Evolutionary conservation across 2,113 vertebrate genomes (phyloP), one percentile per base, ranked within the genome.

Genomic region (Xiphophorus hellerii): DNA sequence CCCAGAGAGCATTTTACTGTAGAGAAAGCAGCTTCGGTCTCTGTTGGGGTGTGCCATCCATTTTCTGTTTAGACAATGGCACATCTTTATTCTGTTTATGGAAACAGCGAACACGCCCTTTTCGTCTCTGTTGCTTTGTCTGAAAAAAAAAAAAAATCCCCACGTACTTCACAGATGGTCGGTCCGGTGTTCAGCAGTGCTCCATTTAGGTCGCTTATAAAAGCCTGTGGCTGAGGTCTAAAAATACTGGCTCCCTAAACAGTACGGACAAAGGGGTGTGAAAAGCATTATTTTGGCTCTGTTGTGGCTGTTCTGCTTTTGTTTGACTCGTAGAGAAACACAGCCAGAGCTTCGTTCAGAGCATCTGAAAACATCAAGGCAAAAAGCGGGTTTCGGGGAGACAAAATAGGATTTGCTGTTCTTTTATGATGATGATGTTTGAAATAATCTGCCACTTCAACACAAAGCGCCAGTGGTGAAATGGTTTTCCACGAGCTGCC

Each of bases 81-180:
- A 37, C 30, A 7, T 68, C 63, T 62, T 72, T 15, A 68, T 62
- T 69, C 48, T 67, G 58, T 66, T 81, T 77, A 68, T 63, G 61
- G 71, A 74, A 77, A 69, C 60, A 22, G 30, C 12, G 5, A 69
- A 69, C 66, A 8, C 51, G 37, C 25, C 71, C 73, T 74, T 63
- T 51, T 61, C 35, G 71, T 83, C 77, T 81, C 30, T 70, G 74
- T 35, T 44, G 54, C 61, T 69, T 66, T 63, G 69, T 80, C 62
- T 67, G 13, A 27, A 15, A n/a, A 8, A 10, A 10, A 27, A 15
- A n/a, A 8, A 10, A 10, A 37, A 37, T 62, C 12, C 31, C 27
- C 28, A 22, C 12, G 5, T 42, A 58, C 77, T 72, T 48, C 62
- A 60, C 62, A 63, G 31, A 33, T 33, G 60, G 28, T 31, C 3